Evolutionary conservation across 2,113 vertebrate species (phyloP).

Genomic region (Entelurus aequoreus): DNA sequence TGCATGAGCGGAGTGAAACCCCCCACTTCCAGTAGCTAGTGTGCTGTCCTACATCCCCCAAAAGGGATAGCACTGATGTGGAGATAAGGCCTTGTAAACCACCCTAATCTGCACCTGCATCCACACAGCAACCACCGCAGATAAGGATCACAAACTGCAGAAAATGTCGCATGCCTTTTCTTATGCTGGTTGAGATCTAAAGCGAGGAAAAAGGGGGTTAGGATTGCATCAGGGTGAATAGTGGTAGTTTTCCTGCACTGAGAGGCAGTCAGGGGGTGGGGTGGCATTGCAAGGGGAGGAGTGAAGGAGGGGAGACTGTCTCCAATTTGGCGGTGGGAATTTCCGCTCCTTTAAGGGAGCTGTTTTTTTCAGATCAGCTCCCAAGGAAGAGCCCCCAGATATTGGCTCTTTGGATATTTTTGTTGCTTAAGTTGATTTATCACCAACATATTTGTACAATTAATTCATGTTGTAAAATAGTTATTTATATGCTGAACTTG

Average conservation of each 20-base stretch:
- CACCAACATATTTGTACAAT: too few relatives aligned
- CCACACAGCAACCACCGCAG: too few relatives aligned
- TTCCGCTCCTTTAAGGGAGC: too few relatives aligned
- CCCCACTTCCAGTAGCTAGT: background rate
- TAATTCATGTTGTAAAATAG: too few relatives aligned
- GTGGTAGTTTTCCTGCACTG: constrained; percentile 36
- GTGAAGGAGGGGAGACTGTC: constrained; percentile 48
- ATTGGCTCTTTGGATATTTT: too few relatives aligned
- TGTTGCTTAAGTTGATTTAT: too few relatives aligned
- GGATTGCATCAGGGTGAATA: constrained; percentile 56
- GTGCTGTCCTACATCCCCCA: constrained; percentile 1
- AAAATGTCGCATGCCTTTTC: background rate
- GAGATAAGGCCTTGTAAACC: background rate
- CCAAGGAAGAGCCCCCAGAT: too few relatives aligned
- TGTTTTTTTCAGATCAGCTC: too few relatives aligned
- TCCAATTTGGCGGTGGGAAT: constrained; percentile 3
- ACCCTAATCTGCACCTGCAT: background rate
- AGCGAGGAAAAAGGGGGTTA: background rate
- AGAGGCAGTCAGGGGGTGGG: constrained; percentile 48
- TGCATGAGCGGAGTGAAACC: constrained; percentile 42
- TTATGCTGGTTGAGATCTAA: background rate
- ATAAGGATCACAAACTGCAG: too few relatives aligned
- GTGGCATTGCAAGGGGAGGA: constrained; percentile 35
- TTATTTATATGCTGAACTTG: too few relatives aligned
- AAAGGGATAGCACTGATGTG: background rate